Conservation (phyloP, 2,113 vertebrate genomes). For the Taurulus bubalis region DNA sequence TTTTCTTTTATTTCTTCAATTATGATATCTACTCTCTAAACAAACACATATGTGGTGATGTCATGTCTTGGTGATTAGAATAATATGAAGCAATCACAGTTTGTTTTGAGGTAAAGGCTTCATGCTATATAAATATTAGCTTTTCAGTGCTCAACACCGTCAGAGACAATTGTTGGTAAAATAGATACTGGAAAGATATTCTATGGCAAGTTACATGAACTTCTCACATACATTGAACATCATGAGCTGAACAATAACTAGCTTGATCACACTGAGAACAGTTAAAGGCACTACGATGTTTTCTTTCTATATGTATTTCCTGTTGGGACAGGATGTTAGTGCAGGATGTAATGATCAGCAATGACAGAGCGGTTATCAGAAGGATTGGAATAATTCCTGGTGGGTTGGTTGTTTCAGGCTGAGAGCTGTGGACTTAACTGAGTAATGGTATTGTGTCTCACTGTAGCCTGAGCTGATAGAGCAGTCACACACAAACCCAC, state of each 20-base stretch:
- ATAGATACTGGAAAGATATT: background rate
- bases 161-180: background rate
- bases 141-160: background rate
- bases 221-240: background rate
- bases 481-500: background rate
- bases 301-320: background rate
- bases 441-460: background rate
- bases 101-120: background rate
- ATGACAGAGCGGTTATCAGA: background rate
- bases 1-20: background rate
- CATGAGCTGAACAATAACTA: background rate
- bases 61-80: background rate
- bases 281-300: background rate
- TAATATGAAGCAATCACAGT: background rate
- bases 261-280: background rate
- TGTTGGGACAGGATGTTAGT: background rate
- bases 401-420: background rate
- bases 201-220: background rate
- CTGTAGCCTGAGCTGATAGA: conserved; percentile 11
- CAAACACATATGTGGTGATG: background rate
- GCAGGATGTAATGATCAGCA: background rate
- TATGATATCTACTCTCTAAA: background rate
- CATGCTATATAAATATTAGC: background rate
- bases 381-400: background rate
- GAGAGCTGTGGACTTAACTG: background rate